These are phyloP conservation scores for Mionectes olivaceus DNA, from an alignment of 2,797 vertebrate genomes.

Conservation along the genomic window DNA sequence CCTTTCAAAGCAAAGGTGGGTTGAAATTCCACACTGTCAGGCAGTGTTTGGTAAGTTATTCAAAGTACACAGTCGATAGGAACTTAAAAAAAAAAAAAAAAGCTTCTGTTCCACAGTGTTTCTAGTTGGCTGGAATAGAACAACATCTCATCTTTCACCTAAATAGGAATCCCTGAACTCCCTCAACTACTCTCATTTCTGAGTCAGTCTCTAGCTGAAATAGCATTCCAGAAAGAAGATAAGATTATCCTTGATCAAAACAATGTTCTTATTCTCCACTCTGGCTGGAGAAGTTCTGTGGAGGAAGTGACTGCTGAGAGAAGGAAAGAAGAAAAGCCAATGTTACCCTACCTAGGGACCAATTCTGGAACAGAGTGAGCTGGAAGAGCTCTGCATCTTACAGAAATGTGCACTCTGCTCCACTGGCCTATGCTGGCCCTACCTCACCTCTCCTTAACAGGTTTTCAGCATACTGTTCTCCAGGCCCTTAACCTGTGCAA, in stretches of 20 bases:
- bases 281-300: slow-evolving; percentile 8
- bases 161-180: slow-evolving; percentile 47
- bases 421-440: neutral
- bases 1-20: neutral
- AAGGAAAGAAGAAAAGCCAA: slow-evolving; percentile 33
- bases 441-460: neutral
- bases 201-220: slow-evolving; percentile 38
- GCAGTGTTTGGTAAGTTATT: neutral
- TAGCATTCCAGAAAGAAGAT: slow-evolving; percentile 57
- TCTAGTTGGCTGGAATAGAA: slow-evolving; percentile 17
- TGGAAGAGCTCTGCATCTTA: neutral
- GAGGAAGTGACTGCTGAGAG: slow-evolving; percentile 50
- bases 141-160: slow-evolving; percentile 54
- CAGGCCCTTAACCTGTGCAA: neutral
- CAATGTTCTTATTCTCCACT: slow-evolving; percentile 37
- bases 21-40: neutral
- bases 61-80: neutral
- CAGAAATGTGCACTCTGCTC: neutral
- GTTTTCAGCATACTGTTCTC: slow-evolving; percentile 3
- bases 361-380: neutral
- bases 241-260: slow-evolving; percentile 63
- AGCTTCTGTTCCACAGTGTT: slow-evolving; percentile 32
- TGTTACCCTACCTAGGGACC: neutral
- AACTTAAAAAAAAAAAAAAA: neutral
- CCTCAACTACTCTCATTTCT: slow-evolving; percentile 24